Base-by-base conservation (phyloP, 1,140 invertebrate genomes). In the Drosophila sp. region DNA sequence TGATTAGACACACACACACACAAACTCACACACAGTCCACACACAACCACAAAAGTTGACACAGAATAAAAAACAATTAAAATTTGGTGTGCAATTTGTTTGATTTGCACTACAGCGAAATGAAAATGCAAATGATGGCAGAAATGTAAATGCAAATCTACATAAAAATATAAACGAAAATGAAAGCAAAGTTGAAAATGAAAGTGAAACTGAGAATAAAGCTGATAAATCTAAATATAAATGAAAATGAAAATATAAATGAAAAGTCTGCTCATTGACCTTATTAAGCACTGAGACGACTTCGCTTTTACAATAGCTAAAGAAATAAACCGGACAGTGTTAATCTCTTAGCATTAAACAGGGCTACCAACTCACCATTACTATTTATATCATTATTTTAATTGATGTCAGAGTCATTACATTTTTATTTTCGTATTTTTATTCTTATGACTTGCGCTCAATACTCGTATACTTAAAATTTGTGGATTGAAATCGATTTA, bases 31-130 rank as follows among this genome's bases (percentile, higher is more conserved):
- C 14, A 61, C 43, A 7, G n/a, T n/a, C n/a, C 40, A 34, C 16
- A 18, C 57, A 8, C 16, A 6, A 21, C 8, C 8, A 41, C 46
- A 54, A 6, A 18, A 62, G 56, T 75, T 76, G 54, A 80, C 73
- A 76, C 56, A 77, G 78, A 51, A 63, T 58, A 50, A 53, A 13
- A 67, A 87, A 76, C 53, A 87, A 89, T 87, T 89, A 89, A 86
- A 87, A 78, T 78, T 82, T 76, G 32, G 41, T 79, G 32, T 72
- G 57, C 76, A 74, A 83, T 83, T 82, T 87, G 82, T 87, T 87
- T 87, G 82, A 89, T 87, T 87, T 89, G 79, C 82, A 64, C 82
- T 82, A 82, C 77, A 65, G 83, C 64, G 57, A 67, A 80, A 80
- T 84, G 70, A 67, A 67, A 84, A 83, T 86, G 81, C 75, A 80